These are phyloP conservation scores for Aix galericulata DNA, from an alignment of 2,113 vertebrate species.

Conservation along the genomic window DNA sequence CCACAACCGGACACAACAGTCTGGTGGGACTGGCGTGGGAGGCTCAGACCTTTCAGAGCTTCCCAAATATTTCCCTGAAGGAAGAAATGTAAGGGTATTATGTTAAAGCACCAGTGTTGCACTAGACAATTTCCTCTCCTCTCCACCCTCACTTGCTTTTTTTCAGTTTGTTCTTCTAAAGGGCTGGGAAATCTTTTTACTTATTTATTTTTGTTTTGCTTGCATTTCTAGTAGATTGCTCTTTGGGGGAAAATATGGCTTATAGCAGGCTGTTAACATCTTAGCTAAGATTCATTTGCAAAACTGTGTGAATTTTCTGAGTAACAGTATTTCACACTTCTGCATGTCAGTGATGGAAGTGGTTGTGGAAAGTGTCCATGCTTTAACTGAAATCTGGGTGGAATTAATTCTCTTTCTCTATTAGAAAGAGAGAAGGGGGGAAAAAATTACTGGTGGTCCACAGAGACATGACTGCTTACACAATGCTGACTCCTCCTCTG, in stretches of 20 bases:
- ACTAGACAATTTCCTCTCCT: neutral
- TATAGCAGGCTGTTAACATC: neutral
- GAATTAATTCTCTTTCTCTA: neutral
- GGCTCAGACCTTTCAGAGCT: neutral
- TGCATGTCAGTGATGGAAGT: neutral
- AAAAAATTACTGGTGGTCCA: neutral
- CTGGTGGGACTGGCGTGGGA: fast-evolving
- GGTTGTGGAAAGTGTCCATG: neutral
- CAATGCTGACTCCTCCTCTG: neutral
- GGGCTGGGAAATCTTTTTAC: neutral
- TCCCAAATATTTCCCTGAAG: neutral
- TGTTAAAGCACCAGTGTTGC: neutral
- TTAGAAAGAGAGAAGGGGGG: neutral
- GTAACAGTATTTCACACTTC: neutral
- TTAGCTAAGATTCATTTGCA: neutral
- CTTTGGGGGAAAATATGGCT: neutral
- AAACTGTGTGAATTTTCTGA: neutral
- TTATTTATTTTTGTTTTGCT: neutral
- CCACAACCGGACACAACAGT: neutral
- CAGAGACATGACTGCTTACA: neutral
- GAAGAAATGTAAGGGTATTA: neutral
- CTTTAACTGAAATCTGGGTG: neutral
- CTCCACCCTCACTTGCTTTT: neutral
- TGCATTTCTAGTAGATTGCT: neutral
- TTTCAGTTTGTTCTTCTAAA: neutral